A percentile compares a stretch with the other conserved stretches of the same genome.
phyloP scores from a whole-genome alignment of 2,888 invertebrate species.

The Eugnorisma glareosa region DNA sequence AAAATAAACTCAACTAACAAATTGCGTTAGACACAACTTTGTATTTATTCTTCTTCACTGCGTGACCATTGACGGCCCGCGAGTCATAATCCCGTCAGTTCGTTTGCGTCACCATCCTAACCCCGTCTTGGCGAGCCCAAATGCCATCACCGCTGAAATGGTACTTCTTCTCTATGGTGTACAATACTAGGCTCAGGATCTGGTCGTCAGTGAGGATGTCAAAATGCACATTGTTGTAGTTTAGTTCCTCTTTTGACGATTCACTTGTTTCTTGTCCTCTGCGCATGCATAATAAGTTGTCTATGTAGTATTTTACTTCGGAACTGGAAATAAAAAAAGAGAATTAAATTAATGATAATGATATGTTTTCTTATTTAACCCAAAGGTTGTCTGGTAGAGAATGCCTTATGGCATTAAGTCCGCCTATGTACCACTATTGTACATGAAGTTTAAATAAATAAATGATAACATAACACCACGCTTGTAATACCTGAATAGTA shows the following conservation, averaged over 20 bases:
- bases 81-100: slow-evolving; percentile 24
- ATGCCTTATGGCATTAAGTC: too few species aligned
- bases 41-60: neutral
- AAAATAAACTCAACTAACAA: slow-evolving; percentile 2
- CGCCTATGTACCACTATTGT: too few species aligned
- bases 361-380: too few species aligned
- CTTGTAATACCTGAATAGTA: too few species aligned
- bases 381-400: too few species aligned
- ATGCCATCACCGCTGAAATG: slow-evolving; percentile 95
- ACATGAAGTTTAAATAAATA: too few species aligned
- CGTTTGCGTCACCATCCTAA: slow-evolving; percentile 67
- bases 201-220: slow-evolving; percentile 85
- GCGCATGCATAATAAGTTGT: slow-evolving; percentile 70
- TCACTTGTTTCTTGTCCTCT: slow-evolving; percentile 31
- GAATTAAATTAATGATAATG: neutral
- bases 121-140: slow-evolving; percentile 87
- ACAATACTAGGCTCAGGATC: slow-evolving; percentile 92
- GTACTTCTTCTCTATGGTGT: slow-evolving; percentile 93
- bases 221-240: slow-evolving; percentile 74
- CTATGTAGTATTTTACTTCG: slow-evolving; percentile 79
- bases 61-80: neutral
- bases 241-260: slow-evolving; percentile 68
- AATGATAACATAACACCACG: too few species aligned
- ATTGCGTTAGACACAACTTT: neutral
- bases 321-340: slow-evolving; percentile 72